Base-by-base conservation (phyloP, 2,797 vertebrate genomes). In the Labeo calbasu region DNA sequence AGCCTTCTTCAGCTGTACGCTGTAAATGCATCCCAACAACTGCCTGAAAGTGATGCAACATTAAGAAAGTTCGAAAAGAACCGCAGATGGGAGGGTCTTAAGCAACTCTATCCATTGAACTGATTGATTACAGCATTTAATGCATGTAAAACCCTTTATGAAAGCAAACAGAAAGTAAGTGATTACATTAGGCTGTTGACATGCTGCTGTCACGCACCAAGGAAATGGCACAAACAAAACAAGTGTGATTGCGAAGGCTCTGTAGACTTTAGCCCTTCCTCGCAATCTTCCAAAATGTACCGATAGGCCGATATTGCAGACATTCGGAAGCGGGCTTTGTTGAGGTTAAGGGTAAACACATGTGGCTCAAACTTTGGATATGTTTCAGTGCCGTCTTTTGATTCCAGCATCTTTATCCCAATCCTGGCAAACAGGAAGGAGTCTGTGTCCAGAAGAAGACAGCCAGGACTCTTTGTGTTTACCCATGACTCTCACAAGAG, bases 401-500 rank as follows among this genome's bases (percentile, higher is more conserved):
- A 88, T 86, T 90, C 89, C 87, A 87, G 86, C 85, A 87, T 86
- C 87, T 85, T 88, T 87, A 90, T 87, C 87, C 76, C 72, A 32
- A 81, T 84, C 75, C 86, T 88, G 89, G 87, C 92, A 89, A 79
- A 90, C 87, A 91, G 90, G 87, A 88, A 92, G 88, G 72, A 88
- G 90, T 84, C 86, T 79, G 69, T 70, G 92, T 93, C 93, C 92
- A 93, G 90, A 92, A 92, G 91, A 92, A 90, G 91, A 92, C 92
- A 93, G 91, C 91, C 87, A 90, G 93, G 93, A 94, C 94, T 93
- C 93, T 93, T 93, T 93, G 88, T 95, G 93, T 95, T 94, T 95
- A 92, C 94, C 92, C 92, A 94, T 92, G 92, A 87, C 85, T 90
- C 85, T 87, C 85, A 88, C 86, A 88, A 94, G 91, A 93, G 93